Evolutionary conservation across 2,888 invertebrate genomes (phyloP).

Genomic region (Pyrrhia umbra): DNA sequence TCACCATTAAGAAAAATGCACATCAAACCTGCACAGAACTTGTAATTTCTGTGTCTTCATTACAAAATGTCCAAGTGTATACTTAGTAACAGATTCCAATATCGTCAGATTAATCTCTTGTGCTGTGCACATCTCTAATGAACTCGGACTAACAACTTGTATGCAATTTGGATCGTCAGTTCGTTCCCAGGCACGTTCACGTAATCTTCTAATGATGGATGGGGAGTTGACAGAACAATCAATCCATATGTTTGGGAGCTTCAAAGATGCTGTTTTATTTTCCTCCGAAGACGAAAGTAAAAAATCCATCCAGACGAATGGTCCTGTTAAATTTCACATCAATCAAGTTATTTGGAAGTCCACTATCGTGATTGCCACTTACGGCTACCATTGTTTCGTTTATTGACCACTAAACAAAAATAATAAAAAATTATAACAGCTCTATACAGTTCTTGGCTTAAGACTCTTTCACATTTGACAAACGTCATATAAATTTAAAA

Average conservation of each 20-base stretch:
- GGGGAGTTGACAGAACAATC: slow-evolving; percentile 18
- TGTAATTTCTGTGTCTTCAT: neutral
- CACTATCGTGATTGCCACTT: slow-evolving; percentile 53
- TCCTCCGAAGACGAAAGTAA: slow-evolving; percentile 3
- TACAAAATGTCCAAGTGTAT: neutral
- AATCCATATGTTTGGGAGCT: neutral
- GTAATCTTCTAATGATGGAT: slow-evolving; percentile 17
- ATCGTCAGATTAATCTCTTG: neutral
- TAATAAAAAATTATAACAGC: slow-evolving; percentile 46
- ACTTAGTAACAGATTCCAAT: slow-evolving; percentile 3
- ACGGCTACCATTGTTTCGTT: slow-evolving; percentile 55
- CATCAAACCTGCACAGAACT: neutral
- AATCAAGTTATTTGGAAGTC: slow-evolving; percentile 44
- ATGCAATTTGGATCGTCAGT: neutral
- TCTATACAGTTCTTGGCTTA: slow-evolving; percentile 23
- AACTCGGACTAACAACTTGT: neutral
- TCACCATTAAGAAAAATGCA: neutral
- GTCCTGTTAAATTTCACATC: slow-evolving; percentile 48
- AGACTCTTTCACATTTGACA: slow-evolving; percentile 9
- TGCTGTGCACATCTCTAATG: slow-evolving; percentile 6
- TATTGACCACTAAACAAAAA: slow-evolving; percentile 50
- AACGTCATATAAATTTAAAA: neutral
- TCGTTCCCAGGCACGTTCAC: neutral
- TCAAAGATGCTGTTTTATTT: slow-evolving; percentile 7
- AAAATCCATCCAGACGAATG: slow-evolving; percentile 23